Percentiles rank a stretch among this genome's conserved stretches.
Conservation (phyloP, 1,140 invertebrate genomes). For the Notospermus geniculatus region DNA sequence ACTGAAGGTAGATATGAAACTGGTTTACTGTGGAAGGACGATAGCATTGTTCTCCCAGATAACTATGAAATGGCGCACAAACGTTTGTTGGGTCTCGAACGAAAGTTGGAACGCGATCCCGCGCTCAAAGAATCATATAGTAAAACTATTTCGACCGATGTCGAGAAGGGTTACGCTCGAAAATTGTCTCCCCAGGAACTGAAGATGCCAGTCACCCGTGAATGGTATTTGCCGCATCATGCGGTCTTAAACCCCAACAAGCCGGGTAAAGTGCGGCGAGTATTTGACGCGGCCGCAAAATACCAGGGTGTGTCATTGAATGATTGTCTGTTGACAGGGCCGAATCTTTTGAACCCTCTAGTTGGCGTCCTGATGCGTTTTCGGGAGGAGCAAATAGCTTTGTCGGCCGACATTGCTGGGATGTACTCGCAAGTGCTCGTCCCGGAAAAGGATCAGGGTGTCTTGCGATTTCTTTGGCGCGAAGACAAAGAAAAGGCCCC, state of each 20-base stretch:
- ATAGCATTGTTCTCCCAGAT: not conserved
- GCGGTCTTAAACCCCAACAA: constrained; percentile 25
- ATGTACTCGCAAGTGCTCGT: constrained; percentile 30
- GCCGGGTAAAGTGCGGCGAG: constrained; percentile 23
- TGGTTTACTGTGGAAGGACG: not conserved
- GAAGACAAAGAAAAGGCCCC: constrained; percentile 12
- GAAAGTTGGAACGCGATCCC: not conserved
- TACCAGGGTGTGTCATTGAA: constrained; percentile 35
- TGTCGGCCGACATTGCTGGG: constrained; percentile 22
- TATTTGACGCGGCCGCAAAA: constrained; percentile 27
- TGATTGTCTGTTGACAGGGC: constrained; percentile 31
- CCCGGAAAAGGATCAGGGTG: constrained; percentile 13
- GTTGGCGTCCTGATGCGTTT: constrained; percentile 31
- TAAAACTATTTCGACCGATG: not conserved
- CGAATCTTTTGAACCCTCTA: constrained; percentile 45
- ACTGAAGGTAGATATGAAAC: too few species aligned
- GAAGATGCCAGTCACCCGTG: too few species aligned
- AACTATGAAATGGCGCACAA: not conserved
- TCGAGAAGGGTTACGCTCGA: constrained; percentile 4
- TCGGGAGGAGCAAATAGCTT: constrained; percentile 26
- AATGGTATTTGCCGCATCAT: constrained; percentile 29
- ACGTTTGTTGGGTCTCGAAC: not conserved
- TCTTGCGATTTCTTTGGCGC: constrained; percentile 22
- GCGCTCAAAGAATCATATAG: not conserved
- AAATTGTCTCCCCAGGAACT: not conserved